Conservation (phyloP, 64 coral and sea anemone genomes). For the Dendronephthya gigantea region DNA sequence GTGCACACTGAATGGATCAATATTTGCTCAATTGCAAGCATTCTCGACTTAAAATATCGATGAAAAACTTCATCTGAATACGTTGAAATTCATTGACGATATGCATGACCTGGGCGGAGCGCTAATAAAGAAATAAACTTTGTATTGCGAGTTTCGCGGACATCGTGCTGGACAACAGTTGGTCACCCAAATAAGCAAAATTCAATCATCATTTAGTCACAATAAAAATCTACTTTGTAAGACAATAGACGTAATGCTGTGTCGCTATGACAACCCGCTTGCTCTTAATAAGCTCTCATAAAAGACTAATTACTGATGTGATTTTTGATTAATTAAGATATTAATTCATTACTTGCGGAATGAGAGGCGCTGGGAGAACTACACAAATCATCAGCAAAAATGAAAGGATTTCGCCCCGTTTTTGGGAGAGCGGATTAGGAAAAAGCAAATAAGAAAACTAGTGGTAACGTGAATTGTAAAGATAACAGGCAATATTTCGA, state of each 20-base stretch:
- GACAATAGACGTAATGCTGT: background rate
- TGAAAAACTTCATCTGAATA: background rate
- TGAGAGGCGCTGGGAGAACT: background rate
- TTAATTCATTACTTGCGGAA: background rate
- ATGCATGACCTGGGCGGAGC: background rate
- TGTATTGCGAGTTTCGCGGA: background rate
- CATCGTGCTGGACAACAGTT: background rate
- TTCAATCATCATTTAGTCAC: background rate
- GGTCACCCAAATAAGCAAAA: background rate
- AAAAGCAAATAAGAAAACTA: background rate
- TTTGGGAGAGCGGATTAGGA: background rate
- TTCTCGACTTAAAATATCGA: background rate
- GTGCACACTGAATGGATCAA: too few species aligned
- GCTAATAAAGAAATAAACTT: background rate
- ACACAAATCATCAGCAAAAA: background rate
- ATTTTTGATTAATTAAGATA: background rate
- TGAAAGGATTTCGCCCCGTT: background rate
- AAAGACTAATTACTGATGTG: background rate
- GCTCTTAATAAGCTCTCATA: constrained; percentile 2
- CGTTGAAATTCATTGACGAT: background rate
- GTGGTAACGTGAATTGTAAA: background rate
- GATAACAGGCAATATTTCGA: background rate
- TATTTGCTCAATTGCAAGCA: background rate
- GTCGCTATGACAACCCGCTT: background rate
- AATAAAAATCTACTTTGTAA: constrained; percentile 2